Base-by-base conservation (phyloP, 2,113 vertebrate species). In the Xenopus borealis region DNA sequence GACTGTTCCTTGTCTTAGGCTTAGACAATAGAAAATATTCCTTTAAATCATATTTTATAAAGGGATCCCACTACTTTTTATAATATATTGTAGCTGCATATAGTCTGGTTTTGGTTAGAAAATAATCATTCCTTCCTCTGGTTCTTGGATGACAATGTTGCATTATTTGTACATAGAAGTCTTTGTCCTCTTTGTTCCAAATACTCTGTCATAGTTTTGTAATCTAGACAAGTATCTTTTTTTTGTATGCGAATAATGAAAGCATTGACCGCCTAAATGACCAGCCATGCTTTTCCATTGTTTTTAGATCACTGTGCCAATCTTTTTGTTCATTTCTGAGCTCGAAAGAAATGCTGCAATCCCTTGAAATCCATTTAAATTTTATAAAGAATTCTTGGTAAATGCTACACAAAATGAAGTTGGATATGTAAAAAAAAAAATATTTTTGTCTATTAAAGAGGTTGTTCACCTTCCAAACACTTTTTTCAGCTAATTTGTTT, bases 201-300 rank as follows among this genome's bases (percentile, higher is more conserved):
- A 44, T 20, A 67, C 69, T 63, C 66, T 64, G 27, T 57, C 18
- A 27, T 53, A 70, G 13, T 52, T 46, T 30, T 77, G 74, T 55
- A 70, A 53, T 46, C 33, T 58, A 44, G 69, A 76, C 66, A 77
- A 76, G 73, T 55, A 40, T 62, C 55, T 40, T 75, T 46, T 75
- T 46, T 72, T 33, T 75, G 55, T 62, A 55, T 20, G 16, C 53
- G 66, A 46, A 76, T 75, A 69, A 75, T 75, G 6, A 33, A 6
- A 12, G 20, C 57, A 62, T 75, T 75, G 53, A 68, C 57, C 50
- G 44, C 65, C 18, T 23, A 61, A 52, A 68, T 68, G 14, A 18
- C 20, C 16, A 13, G 18, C 27, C 4, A 66, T 17, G 16, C 30
- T 59, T 61, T 53, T 27, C 13, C 64, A 50, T 50, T 68, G 50